phyloP scores from a whole-genome alignment of 2,113 vertebrate genomes.

The Perognathus longimembris region DNA sequence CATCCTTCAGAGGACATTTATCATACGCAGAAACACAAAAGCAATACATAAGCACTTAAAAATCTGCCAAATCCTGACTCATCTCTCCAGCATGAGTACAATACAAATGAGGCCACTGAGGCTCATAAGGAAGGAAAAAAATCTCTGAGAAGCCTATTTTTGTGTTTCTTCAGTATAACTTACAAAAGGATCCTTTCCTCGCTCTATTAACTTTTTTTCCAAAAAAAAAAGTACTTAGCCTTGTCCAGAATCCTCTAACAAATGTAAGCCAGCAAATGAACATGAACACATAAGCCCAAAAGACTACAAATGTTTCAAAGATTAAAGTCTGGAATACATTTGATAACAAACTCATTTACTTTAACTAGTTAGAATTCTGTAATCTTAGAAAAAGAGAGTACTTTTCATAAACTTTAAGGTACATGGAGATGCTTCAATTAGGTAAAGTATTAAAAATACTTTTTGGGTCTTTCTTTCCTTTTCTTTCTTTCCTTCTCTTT shows the following conservation, averaged over 20 bases:
- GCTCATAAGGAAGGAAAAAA: background rate
- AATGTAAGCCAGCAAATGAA: background rate
- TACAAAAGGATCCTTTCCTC: background rate
- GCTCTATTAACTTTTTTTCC: background rate
- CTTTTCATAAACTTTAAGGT: background rate
- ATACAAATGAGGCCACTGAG: background rate
- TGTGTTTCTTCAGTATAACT: background rate
- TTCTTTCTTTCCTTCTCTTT: too few relatives aligned
- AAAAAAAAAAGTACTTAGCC: background rate
- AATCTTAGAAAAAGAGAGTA: background rate
- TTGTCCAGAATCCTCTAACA: slow-evolving; percentile 7
- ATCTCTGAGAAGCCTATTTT: background rate
- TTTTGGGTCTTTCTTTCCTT: background rate
- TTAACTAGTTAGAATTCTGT: background rate
- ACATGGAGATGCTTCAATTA: background rate
- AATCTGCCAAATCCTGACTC: background rate
- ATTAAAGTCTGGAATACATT: background rate
- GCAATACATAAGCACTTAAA: background rate
- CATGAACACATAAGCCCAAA: background rate
- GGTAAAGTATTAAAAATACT: background rate
- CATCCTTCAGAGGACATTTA: background rate
- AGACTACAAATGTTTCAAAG: background rate
- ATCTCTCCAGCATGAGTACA: background rate
- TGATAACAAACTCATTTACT: background rate
- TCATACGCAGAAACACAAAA: background rate